Evolutionary conservation across 2,113 vertebrate species (phyloP), one percentile per base, ranked within the genome.

Genomic region (Eonycteris spelaea): DNA sequence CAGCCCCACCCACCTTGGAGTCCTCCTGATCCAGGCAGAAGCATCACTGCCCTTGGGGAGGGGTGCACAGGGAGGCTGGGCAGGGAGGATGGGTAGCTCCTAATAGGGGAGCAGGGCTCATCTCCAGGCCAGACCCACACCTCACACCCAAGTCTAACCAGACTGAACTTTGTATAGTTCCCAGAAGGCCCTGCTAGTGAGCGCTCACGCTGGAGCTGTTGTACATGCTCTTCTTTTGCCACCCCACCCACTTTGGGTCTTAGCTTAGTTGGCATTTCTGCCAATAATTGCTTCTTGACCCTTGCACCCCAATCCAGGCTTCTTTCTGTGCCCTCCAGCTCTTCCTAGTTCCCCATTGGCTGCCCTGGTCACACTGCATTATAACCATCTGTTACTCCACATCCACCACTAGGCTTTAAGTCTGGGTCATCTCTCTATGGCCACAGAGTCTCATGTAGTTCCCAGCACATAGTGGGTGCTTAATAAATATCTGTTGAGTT

Each of bases 1-100:
- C 16, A 3, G 4, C 18, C 0, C 24, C 10, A 1, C 45, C 43
- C 28, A 43, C 8, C 16, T 14, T 6, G 30, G 21, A n/a, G 67
- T 30, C 48, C 6, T 22, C 30, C 21, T 7, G 24, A 59, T 55
- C 57, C 5, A n/a, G 57, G 22, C 82, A 79, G 13, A 21, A 30
- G 40, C n/a, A 35, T 8, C 38, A 24, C 73, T 35, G 24, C 10
- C 40, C 61, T 16, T 43, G 48, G 22, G 15, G 55, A 13, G 45
- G 43, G 33, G 15, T 6, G 0, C 63, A 3, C 12, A 16, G 26
- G 77, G 57, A 77, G 15, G 26, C 33, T 8, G 55, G 78, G 12
- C 12, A 9, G 33, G 65, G 65, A 86, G 19, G 28, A 22, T 8
- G 48, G 73, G 19, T 0, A 2, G 1, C 45, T 71, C 33, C 82